Percentiles rank a stretch among this genome's conserved stretches.
phyloP scores from a whole-genome alignment of 2,888 invertebrate species.

The Unio delphinus region DNA sequence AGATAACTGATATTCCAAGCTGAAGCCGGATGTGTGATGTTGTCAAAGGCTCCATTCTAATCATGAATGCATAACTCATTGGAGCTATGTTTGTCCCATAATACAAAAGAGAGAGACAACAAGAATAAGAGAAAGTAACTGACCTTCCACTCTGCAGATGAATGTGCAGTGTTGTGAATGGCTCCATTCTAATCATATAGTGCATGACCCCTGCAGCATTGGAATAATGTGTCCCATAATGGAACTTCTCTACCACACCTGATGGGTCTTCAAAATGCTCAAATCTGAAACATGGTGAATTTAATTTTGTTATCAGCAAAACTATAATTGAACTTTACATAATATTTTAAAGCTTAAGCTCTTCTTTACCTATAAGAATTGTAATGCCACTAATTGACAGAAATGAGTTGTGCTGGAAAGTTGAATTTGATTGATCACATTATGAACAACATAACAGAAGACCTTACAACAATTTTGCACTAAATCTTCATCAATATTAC shows the following conservation, averaged over 20 bases:
- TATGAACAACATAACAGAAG: too few relatives aligned
- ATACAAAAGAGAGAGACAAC: neutral
- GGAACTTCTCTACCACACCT: constrained; percentile 72
- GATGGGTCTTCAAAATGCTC: constrained; percentile 72
- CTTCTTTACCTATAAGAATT: too few relatives aligned
- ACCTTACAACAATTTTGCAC: too few relatives aligned
- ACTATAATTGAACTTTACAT: neutral
- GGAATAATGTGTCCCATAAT: constrained; percentile 74
- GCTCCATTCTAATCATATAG: constrained; percentile 73
- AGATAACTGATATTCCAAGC: constrained; percentile 70
- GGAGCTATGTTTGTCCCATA: neutral
- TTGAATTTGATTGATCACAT: too few relatives aligned
- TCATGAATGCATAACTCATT: constrained; percentile 39
- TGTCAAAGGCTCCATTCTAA: constrained; percentile 73
- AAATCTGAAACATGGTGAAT: constrained; percentile 56
- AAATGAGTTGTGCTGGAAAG: too few relatives aligned
- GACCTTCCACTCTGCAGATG: constrained; percentile 74
- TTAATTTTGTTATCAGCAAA: neutral
- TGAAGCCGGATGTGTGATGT: constrained; percentile 73
- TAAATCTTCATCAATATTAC: too few relatives aligned
- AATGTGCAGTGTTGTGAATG: constrained; percentile 73
- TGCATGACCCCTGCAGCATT: constrained; percentile 75
- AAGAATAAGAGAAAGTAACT: constrained; percentile 11
- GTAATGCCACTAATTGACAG: too few relatives aligned
- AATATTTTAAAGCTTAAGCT: too few relatives aligned